Base-by-base conservation (phyloP, 2,797 vertebrate species). In the Malacoctenus gilli region DNA sequence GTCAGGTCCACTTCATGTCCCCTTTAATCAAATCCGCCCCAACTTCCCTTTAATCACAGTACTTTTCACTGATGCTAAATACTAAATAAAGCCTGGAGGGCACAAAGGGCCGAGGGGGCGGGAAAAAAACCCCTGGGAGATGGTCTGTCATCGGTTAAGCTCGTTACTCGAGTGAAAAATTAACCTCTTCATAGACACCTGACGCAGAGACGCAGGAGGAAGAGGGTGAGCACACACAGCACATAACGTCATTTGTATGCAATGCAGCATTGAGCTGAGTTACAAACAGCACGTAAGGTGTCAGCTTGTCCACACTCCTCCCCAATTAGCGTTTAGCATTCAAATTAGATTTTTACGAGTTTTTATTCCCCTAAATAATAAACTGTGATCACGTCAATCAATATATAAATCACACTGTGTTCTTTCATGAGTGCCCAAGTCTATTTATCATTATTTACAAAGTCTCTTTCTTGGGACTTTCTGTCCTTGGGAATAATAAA, bases 1-100 rank as follows among this genome's bases (percentile, higher is more conserved):
- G 72, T 84, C 64, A 75, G 68, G 75, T 72, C 65, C 64, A 71
- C 62, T 70, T 34, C 25, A 28, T 10, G 35, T 83, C 59, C 59
- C 58, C 67, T 84, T 85, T 85, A 82, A 88, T 88, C 70, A 80
- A 77, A 82, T 74, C 72, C 79, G 58, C 36, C 64, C 53, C 58
- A 75, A 79, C 69, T 57, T 77, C 49, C 44, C 68, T 83, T 75
- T 83, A 85, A 84, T 79, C 80, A 73, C 73, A 56, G 58, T 57
- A 72, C 69, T 76, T 78, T 76, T 63, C 66, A 63, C 53, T 73
- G 59, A 79, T 63, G 73, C 77, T 75, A 58, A 80, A 78, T 68
- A 72, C 70, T 76, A 82, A 75, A 84, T 69, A 78, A 76, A 75
- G 70, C 68, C 75, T 74, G 68, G 19, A 59, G 60, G 60, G 41